Percentiles rank a stretch among this genome's conserved stretches.
These are phyloP conservation scores for Todus mexicanus DNA, from an alignment of 2,797 vertebrate species.

Conservation along the genomic window DNA sequence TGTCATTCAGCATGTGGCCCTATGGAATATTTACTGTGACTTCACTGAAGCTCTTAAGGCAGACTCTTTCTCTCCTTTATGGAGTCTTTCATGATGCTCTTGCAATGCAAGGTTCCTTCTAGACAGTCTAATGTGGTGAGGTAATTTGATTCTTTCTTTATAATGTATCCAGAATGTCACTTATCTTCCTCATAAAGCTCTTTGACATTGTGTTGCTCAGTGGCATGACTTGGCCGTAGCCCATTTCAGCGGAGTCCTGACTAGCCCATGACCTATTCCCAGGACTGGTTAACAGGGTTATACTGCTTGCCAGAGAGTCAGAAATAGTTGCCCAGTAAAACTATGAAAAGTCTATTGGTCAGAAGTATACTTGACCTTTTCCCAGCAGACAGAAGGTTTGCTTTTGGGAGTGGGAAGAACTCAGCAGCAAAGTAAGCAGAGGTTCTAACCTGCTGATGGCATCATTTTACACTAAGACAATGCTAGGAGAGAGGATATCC, in stretches of 20 bases:
- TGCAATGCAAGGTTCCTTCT: neutral
- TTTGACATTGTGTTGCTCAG: neutral
- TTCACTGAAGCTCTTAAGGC: neutral
- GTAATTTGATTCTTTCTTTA: neutral
- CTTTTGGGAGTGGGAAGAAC: neutral
- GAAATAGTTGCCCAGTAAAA: neutral
- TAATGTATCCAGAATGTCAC: neutral
- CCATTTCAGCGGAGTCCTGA: neutral
- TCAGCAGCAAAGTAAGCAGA: neutral
- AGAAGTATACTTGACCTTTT: neutral
- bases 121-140: neutral
- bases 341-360: neutral
- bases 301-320: neutral
- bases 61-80: neutral
- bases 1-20: neutral
- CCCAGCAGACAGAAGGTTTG: neutral
- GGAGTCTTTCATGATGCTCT: neutral
- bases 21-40: neutral
- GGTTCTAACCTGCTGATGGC: neutral
- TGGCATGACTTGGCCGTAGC: neutral
- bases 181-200: neutral
- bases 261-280: accelerated
- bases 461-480: neutral
- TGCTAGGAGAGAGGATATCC: neutral
- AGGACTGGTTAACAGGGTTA: neutral